Evolutionary conservation across 2,888 invertebrate genomes (phyloP), one percentile per base, ranked within the genome.

Genomic region (Diarsia rubi): DNA sequence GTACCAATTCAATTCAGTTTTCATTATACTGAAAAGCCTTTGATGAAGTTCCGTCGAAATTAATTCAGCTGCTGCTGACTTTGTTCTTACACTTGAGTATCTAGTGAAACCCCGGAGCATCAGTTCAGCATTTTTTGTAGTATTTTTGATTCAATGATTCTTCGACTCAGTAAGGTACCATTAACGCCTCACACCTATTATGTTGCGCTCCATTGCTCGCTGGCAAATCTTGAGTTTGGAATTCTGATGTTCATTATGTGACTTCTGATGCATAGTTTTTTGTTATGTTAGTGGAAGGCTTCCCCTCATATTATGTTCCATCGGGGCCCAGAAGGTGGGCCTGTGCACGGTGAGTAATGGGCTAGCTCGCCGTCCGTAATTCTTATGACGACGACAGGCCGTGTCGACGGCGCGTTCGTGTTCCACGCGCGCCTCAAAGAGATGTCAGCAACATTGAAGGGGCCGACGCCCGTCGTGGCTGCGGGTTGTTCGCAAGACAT

Each of bases 11-110:
- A 84, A 81, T 74, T 74, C 67, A 66, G 69, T 76, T 84, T 81
- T 81, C 82, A 86, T 81, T 77, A 84, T 37, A 24, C 65, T 60
- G 64, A 86, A 81, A 86, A 67, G 65, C 52, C 49, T 84, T 86
- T 84, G 77, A 81, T 69, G 69, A 71, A 75, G 68, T 73, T 74
- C 69, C 57, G 21, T 64, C 44, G 62, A 45, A 42, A 84, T 81
- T 72, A 69, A 63, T 85, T 44, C 63, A 27, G 67, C 69, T 62
- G 31, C 31, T 66, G 49, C 24, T 54, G 59, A 52, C 64, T 84
- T 79, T 73, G 68, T 84, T 71, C 37, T 65, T 24, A 57, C 4
- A 60, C 16, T n/a, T n/a, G 44, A 47, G 45, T 16, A 63, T 57
- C 57, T 47, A 31, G 1, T 74, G 2, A 31, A 81, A 76, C 21